A percentile compares a stretch with the other conserved stretches of the same genome.
Conservation (phyloP, 2,113 vertebrate species). For the Emydura subglobosa region DNA sequence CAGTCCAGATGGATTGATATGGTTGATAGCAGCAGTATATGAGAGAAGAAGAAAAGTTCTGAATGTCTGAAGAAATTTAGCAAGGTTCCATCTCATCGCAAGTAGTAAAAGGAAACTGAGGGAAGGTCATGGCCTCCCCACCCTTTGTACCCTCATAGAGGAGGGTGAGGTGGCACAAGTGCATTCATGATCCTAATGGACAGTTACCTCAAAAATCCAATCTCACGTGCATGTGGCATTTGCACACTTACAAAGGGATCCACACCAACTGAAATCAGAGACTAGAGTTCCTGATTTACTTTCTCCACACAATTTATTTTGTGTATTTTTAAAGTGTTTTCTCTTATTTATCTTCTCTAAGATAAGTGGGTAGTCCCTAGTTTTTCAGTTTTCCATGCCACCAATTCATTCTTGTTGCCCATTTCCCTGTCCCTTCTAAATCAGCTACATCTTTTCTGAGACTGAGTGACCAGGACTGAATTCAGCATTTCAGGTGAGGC, state of each 20-base stretch:
- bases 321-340: neutral
- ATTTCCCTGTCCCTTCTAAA: neutral
- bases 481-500: neutral
- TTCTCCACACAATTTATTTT: neutral
- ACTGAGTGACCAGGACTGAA: neutral
- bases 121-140: neutral
- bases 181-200: neutral
- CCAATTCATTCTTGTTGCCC: neutral
- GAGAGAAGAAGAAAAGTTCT: neutral
- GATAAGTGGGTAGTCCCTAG: neutral
- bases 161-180: neutral
- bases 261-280: neutral
- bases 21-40: neutral
- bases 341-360: neutral
- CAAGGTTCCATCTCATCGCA: neutral
- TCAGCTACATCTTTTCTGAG: neutral
- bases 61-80: neutral
- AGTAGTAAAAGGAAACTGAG: neutral
- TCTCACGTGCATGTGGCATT: neutral
- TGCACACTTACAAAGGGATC: neutral
- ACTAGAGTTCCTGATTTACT: neutral
- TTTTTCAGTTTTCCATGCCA: neutral
- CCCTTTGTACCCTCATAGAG: neutral
- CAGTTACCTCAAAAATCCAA: neutral
- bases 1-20: neutral